Base-by-base conservation (phyloP, 2,113 vertebrate species). In the Dipodomys merriami region DNA sequence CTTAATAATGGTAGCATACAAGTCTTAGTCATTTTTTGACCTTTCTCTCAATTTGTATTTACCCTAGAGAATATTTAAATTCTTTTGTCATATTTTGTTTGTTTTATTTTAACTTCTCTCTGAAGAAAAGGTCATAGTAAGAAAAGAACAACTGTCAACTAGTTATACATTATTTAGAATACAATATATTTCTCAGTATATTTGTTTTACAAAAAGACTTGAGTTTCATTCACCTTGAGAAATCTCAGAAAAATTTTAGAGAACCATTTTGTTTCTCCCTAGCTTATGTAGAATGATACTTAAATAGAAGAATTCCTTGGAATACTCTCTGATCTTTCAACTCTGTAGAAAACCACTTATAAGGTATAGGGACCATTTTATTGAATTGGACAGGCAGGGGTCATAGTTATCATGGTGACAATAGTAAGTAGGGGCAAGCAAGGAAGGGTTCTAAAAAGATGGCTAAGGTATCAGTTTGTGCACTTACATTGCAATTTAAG, bases 1-100 rank as follows among this genome's bases (percentile, higher is more conserved):
- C 74, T 96, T 92, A 97, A 81, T 96, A 96, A 94, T 95, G 88
- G 46, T 97, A 88, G 33, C 94, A 94, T 12, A 88, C 93, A 1
- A 19, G 49, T 93, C 46, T 96, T 88, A 94, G 83, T 94, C 95
- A 91, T 92, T 95, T 96, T 96, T 93, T 93, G 30, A 94, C 91
- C 57, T 94, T 97, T 96, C 60, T 18, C 33, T 96, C 95, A 93
- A 64, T 96, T 97, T 96, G 82, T 97, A 92, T 95, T 97, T 94
- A 96, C 74, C 16, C 5, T 95, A 77, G 64, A 95, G 90, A 91
- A 83, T 96, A 62, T 86, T 74, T 86, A 95, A 67, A 60, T 84
- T 92, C 91, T 96, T 96, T 93, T 83, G 30, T 95, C 68, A 30
- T 94, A 27, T 81, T 49, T 94, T 92, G 49, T 95, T 97, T 90